Evolutionary conservation across 2,113 vertebrate genomes (phyloP).

Genomic region (Illadopsis cleaveri): DNA sequence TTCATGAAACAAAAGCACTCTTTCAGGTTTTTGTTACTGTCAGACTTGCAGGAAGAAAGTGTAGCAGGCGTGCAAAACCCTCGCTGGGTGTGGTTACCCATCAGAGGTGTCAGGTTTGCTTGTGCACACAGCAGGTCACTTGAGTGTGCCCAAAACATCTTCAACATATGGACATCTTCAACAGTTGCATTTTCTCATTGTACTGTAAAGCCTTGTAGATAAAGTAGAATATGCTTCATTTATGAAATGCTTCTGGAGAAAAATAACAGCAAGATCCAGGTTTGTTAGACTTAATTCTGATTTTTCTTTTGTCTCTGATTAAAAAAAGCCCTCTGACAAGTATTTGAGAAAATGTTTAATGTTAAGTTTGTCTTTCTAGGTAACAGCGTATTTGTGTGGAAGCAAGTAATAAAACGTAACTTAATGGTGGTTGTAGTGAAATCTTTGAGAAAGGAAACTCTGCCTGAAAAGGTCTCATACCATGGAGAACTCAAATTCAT

Average conservation of each 20-base stretch:
- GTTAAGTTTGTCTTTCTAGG: not conserved
- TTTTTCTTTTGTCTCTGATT: not conserved
- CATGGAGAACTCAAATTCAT: not conserved
- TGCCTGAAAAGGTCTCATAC: not conserved
- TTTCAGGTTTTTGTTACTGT: not conserved
- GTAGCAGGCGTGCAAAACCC: not conserved
- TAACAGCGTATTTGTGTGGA: not conserved
- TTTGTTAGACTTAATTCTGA: not conserved
- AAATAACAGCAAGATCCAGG: not conserved
- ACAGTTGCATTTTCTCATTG: not conserved
- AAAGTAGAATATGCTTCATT: not conserved
- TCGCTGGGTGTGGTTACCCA: rapidly evolving
- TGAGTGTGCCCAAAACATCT: not conserved
- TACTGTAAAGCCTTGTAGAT: not conserved
- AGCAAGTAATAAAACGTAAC: not conserved
- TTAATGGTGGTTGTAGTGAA: not conserved
- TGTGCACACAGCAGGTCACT: not conserved
- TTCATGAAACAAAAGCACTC: not conserved
- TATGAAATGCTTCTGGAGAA: not conserved
- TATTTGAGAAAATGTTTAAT: not conserved
- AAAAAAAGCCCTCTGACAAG: rapidly evolving
- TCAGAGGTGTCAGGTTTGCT: not conserved
- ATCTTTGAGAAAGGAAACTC: not conserved
- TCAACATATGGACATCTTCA: not conserved
- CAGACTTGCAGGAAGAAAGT: not conserved